These are phyloP conservation scores for Isaurus tuberculatus DNA, from an alignment of 92 coral and sea anemone genomes.

Conservation along the genomic window DNA sequence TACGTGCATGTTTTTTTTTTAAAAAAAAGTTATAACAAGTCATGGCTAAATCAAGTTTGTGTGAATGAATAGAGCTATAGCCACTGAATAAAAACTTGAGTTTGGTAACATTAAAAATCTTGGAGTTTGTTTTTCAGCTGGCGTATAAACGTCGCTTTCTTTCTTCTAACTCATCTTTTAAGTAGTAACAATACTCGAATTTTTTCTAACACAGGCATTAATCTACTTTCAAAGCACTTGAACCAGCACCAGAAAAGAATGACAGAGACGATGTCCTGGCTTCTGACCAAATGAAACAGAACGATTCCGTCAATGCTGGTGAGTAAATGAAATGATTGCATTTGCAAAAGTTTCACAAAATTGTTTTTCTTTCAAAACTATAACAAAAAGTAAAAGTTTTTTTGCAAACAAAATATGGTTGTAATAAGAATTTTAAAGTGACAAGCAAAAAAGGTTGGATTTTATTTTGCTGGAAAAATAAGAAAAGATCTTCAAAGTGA, in stretches of 20 bases:
- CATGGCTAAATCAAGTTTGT: neutral
- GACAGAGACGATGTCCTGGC: neutral
- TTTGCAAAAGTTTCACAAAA: neutral
- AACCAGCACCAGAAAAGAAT: neutral
- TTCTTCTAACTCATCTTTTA: neutral
- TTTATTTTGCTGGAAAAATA: neutral
- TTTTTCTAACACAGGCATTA: neutral
- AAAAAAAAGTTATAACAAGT: neutral
- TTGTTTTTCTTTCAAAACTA: neutral
- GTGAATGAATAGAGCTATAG: neutral
- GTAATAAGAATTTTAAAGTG: neutral
- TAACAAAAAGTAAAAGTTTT: neutral
- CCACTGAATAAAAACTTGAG: neutral
- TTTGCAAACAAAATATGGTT: neutral
- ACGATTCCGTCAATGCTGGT: neutral
- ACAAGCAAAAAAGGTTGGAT: neutral
- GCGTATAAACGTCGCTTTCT: neutral
- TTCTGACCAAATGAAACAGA: neutral
- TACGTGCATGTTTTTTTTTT: neutral
- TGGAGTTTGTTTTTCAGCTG: neutral
- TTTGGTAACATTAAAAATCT: neutral
- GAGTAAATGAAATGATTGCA: neutral
- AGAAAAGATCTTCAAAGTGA: neutral
- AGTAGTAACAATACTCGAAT: neutral
- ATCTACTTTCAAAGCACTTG: neutral